phyloP scores from a whole-genome alignment of 2,888 invertebrate species.

The Pyrrhia umbra region DNA sequence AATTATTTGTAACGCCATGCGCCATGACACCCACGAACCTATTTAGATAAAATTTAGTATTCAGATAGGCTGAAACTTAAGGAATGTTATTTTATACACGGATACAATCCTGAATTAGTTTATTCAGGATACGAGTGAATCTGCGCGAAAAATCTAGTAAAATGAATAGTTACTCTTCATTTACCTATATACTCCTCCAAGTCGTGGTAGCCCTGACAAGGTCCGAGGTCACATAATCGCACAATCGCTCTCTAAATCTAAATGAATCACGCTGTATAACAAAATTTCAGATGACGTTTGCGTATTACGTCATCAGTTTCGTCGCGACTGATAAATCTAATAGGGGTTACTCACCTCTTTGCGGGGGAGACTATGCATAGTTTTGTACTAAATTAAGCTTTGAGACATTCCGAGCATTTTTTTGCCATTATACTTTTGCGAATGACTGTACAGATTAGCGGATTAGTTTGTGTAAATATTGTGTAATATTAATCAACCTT shows the following conservation, averaged over 20 bases:
- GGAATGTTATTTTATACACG: no score
- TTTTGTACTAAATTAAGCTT: slow-evolving; percentile 24
- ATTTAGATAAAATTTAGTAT: no score
- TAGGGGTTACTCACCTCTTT: slow-evolving; percentile 62
- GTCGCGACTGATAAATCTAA: slow-evolving; percentile 50
- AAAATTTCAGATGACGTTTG: slow-evolving; percentile 62
- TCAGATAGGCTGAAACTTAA: no score
- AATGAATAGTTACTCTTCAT: no score
- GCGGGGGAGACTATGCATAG: slow-evolving; percentile 48
- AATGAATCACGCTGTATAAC: slow-evolving; percentile 71
- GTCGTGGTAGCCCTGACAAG: slow-evolving; percentile 55
- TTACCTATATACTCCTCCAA: background rate
- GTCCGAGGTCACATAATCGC: slow-evolving; percentile 67
- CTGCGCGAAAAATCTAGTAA: no score
- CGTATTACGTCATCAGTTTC: slow-evolving; percentile 52
- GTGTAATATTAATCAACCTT: slow-evolving; percentile 1
- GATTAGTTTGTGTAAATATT: slow-evolving; percentile 20
- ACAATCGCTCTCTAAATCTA: slow-evolving; percentile 61
- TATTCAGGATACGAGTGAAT: no score
- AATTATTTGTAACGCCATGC: no score
- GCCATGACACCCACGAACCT: no score
- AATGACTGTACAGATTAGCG: slow-evolving; percentile 27
- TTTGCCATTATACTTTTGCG: slow-evolving; percentile 36
- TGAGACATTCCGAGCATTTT: slow-evolving; percentile 45
- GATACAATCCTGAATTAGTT: no score